phyloP scores from a whole-genome alignment of 2,113 vertebrate genomes.

The Dipodomys stephensi region DNA sequence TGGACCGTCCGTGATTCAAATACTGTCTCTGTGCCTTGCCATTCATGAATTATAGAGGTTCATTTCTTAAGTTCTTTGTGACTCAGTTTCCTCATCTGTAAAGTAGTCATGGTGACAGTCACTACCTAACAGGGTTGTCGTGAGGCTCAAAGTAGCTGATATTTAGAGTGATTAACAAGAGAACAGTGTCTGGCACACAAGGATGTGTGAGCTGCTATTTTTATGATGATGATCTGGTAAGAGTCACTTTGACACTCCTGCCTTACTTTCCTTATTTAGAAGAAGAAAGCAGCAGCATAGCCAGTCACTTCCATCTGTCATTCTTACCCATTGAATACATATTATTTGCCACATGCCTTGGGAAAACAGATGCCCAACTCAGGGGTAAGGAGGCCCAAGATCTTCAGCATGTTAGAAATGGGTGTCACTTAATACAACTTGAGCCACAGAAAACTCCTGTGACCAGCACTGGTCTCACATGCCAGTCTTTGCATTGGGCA shows the following conservation, averaged over 20 bases:
- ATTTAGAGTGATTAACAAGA: background rate
- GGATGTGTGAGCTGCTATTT: background rate
- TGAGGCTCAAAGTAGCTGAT: background rate
- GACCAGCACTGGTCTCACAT: background rate
- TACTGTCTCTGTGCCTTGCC: background rate
- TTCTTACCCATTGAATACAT: background rate
- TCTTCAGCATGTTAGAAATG: background rate
- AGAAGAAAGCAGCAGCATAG: constrained; percentile 19
- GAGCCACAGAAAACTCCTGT: background rate
- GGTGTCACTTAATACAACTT: background rate
- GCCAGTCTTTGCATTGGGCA: background rate
- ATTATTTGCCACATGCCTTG: background rate
- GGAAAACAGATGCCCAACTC: background rate
- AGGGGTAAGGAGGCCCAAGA: too few relatives aligned
- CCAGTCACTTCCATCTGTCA: background rate
- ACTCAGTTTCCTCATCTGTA: background rate
- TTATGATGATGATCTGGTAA: background rate
- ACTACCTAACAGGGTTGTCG: background rate
- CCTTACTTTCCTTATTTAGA: constrained; percentile 16
- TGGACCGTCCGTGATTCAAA: background rate
- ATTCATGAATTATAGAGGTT: background rate
- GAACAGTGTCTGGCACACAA: background rate
- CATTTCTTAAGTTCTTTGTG: background rate
- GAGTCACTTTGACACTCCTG: constrained; percentile 11
- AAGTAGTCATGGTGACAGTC: background rate